These are phyloP conservation scores for Ophioninae sp. DNA, from an alignment of 2,888 invertebrate genomes.

Conservation along the genomic window DNA sequence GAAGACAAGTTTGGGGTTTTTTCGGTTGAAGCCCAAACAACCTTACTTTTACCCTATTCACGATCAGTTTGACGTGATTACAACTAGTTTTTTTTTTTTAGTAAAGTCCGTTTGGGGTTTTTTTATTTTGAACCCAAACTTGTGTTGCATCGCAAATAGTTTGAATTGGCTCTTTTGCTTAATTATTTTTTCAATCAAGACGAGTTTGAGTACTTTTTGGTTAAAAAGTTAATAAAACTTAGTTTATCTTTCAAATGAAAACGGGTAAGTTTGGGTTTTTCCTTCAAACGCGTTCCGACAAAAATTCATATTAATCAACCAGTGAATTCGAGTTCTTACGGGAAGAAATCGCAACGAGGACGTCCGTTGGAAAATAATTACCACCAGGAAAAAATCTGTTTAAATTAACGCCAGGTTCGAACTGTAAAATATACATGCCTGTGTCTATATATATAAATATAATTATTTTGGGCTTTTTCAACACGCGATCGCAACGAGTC, in stretches of 20 bases:
- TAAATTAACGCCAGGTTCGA: neutral
- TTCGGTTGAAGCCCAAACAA: too few species aligned
- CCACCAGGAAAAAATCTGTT: neutral
- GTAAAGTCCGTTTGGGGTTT: neutral
- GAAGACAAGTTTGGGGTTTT: neutral
- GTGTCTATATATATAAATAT: neutral
- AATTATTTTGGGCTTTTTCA: slow-evolving; percentile 26
- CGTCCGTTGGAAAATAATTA: neutral
- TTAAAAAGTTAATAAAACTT: too few species aligned
- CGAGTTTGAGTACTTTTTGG: too few species aligned
- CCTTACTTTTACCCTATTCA: neutral
- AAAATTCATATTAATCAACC: neutral
- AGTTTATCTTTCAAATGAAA: neutral
- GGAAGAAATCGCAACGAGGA: neutral
- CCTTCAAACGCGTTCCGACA: neutral
- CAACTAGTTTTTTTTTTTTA: neutral
- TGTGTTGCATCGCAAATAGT: neutral
- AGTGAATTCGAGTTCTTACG: neutral
- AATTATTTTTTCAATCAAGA: neutral
- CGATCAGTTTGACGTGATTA: neutral
- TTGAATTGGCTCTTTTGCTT: neutral
- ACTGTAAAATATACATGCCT: neutral
- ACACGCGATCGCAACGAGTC: slow-evolving; percentile 42
- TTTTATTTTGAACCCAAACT: neutral
- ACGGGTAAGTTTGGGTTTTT: too few species aligned